These are phyloP conservation scores for Cydia splendana DNA, from an alignment of 1,140 invertebrate species.

Conservation along the genomic window DNA sequence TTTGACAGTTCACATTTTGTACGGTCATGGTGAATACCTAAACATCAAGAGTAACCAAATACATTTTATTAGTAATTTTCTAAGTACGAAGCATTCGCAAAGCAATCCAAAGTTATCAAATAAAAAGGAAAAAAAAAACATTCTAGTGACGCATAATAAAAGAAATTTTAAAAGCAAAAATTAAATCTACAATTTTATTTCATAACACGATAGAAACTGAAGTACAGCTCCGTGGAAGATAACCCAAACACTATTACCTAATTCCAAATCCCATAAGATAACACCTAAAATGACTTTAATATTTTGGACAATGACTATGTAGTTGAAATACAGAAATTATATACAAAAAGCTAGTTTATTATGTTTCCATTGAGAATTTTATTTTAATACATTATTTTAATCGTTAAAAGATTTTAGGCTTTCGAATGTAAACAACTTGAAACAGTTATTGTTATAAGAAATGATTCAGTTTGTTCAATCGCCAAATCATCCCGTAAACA, in stretches of 20 bases:
- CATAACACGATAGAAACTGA: constrained; percentile 37
- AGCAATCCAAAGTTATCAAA: constrained; percentile 41
- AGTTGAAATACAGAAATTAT: constrained; percentile 46
- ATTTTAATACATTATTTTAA: constrained; percentile 37
- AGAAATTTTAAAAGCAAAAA: constrained; percentile 37
- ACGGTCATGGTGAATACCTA: constrained; percentile 26
- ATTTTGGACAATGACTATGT: constrained; percentile 50
- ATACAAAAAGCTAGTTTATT: constrained; percentile 51
- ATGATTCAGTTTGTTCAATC: constrained; percentile 42
- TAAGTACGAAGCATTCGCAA: constrained; percentile 64
- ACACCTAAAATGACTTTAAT: constrained; percentile 39
- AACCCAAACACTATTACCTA: constrained; percentile 41
- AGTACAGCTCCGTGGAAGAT: constrained; percentile 38
- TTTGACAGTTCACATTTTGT: constrained; percentile 28
- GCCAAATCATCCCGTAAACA: constrained; percentile 38
- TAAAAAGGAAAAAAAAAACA: constrained; percentile 27
- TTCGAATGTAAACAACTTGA: constrained; percentile 41
- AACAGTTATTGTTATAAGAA: constrained; percentile 48
- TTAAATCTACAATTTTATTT: constrained; percentile 33
- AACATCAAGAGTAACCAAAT: constrained; percentile 32
- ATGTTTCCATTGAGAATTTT: constrained; percentile 43
- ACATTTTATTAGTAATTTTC: constrained; percentile 37
- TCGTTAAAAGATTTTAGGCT: constrained; percentile 42
- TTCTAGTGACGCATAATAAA: constrained; percentile 25
- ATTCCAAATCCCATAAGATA: constrained; percentile 46